A percentile compares a stretch with the other conserved stretches of the same genome.
These are phyloP conservation scores for Dasypolia templi DNA, from an alignment of 2,888 invertebrate genomes.

Conservation along the genomic window DNA sequence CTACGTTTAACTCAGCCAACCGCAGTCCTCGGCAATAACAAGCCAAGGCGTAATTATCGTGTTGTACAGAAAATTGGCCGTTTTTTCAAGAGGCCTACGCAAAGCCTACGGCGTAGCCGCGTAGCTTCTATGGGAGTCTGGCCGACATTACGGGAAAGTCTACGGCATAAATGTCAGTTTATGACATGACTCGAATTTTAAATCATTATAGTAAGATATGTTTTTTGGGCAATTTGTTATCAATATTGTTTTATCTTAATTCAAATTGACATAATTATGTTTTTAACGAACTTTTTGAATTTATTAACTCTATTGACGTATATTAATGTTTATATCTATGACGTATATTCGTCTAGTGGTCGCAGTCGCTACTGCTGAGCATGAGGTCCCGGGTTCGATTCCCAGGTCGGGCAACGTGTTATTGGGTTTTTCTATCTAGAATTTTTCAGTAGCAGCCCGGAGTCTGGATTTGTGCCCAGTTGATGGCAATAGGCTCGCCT, in stretches of 20 bases:
- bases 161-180: neutral
- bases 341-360: too few species aligned
- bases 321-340: too few species aligned
- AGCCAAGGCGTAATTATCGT: neutral
- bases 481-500: too few species aligned
- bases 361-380: too few species aligned
- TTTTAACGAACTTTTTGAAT: too few species aligned
- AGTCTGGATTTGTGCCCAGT: too few species aligned
- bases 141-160: neutral
- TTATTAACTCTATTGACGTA: neutral
- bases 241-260: neutral
- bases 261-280: too few species aligned
- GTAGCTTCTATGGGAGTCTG: neutral
- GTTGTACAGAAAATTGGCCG: neutral
- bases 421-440: too few species aligned
- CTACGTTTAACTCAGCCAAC: neutral
- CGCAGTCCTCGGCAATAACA: neutral
- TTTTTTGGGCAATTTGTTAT: too few species aligned
- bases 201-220: neutral
- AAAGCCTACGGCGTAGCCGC: constrained; percentile 33
- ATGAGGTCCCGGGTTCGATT: too few species aligned
- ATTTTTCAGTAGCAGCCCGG: too few species aligned
- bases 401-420: too few species aligned
- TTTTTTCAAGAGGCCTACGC: constrained; percentile 19
- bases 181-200: neutral